Evolutionary conservation across 35 echinoderm and acorn worm genomes (phyloP).

Genomic region (Heliocidaris erythrogramma): DNA sequence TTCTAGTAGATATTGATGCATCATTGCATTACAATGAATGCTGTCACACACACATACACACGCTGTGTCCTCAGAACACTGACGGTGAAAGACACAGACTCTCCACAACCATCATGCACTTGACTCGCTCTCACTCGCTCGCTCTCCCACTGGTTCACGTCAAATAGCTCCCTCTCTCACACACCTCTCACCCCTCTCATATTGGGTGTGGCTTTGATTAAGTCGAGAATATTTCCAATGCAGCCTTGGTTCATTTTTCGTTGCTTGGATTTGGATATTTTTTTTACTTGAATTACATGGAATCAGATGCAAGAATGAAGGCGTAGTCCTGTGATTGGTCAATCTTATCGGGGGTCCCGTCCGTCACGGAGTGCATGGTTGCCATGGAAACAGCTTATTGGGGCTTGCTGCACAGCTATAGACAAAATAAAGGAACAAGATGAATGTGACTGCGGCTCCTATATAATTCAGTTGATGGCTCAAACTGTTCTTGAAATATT

Average conservation of each 20-base stretch:
- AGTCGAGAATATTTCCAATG: background rate
- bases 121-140: background rate
- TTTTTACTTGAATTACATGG: slow-evolving; percentile 2
- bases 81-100: background rate
- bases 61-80: background rate
- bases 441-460: too few relatives aligned
- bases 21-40: background rate
- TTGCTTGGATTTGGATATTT: too few relatives aligned
- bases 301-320: slow-evolving; percentile 11
- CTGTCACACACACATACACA: slow-evolving; percentile 9
- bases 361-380: background rate
- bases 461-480: too few relatives aligned
- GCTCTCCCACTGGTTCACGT: background rate
- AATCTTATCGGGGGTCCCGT: background rate
- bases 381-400: slow-evolving; percentile 16
- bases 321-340: background rate
- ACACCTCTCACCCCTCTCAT: background rate
- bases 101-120: background rate
- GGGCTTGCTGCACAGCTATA: background rate
- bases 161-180: background rate
- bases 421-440: background rate
- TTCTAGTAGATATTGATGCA: background rate
- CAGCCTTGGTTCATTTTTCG: background rate
- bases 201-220: background rate
- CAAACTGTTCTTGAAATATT: too few relatives aligned